Percentiles rank a stretch among this genome's conserved stretches.
Evolutionary conservation across 2,113 vertebrate genomes (phyloP).

Genomic region (Zosterops hypoxanthus): DNA sequence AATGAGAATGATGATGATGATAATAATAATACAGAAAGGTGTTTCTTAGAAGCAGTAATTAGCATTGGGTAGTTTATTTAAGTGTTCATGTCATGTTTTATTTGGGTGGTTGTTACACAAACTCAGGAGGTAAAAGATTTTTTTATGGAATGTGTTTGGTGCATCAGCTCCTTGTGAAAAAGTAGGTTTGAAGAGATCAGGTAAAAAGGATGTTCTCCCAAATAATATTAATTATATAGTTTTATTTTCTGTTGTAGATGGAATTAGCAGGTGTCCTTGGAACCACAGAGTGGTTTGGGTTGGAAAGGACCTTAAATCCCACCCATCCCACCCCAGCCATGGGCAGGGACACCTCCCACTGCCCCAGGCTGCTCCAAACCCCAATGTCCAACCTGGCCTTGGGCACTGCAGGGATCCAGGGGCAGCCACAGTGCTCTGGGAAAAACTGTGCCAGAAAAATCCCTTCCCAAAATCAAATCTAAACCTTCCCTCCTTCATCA

Average conservation of each 20-base stretch:
- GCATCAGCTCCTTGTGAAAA: not conserved
- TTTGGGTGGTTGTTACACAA: not conserved
- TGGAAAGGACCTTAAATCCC: not conserved
- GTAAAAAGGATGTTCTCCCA: not conserved
- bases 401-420: not conserved
- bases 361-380: not conserved
- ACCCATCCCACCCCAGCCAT: not conserved
- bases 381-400: not conserved
- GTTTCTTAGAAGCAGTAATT: not conserved
- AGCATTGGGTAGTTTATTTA: not conserved
- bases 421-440: not conserved
- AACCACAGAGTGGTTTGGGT: not conserved
- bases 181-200: not conserved
- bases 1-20: not conserved
- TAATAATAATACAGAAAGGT: not conserved
- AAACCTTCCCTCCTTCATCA: not conserved
- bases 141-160: not conserved
- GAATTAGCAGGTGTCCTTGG: not conserved
- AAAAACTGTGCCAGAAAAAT: not conserved
- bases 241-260: not conserved
- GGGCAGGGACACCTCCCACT: not conserved
- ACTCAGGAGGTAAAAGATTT: not conserved
- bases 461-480: rapidly evolving
- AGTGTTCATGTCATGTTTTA: not conserved
- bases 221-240: not conserved